A percentile compares a stretch with the other conserved stretches of the same genome.
These are phyloP conservation scores for Meganola albula DNA, from an alignment of 2,888 invertebrate genomes.

Conservation along the genomic window DNA sequence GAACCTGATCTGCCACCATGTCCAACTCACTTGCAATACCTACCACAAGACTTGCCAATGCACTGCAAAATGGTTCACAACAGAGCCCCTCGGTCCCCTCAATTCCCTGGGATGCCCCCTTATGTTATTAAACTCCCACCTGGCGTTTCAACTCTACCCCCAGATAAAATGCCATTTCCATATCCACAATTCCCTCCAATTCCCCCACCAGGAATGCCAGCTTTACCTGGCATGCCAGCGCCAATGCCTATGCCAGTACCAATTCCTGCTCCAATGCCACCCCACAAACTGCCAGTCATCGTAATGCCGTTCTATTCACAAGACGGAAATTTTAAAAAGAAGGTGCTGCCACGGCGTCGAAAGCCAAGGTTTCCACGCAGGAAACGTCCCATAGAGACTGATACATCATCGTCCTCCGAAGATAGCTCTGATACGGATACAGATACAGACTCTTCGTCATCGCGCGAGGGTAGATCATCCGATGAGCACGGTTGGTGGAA, in stretches of 20 bases:
- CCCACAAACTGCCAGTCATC: constrained; percentile 61
- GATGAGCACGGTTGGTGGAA: constrained; percentile 41
- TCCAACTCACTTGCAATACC: constrained; percentile 51
- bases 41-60: constrained; percentile 64
- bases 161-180: constrained; percentile 23
- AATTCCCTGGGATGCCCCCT: constrained; percentile 27
- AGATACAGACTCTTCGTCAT: constrained; percentile 24
- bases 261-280: constrained; percentile 24
- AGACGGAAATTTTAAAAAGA: constrained; percentile 40
- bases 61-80: constrained; percentile 69
- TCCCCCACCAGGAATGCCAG: constrained; percentile 18
- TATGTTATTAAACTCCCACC: constrained; percentile 31
- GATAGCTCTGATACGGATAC: constrained; percentile 13
- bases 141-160: constrained; percentile 23
- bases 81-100: constrained; percentile 22
- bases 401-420: constrained; percentile 8
- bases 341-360: constrained; percentile 11
- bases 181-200: constrained; percentile 1
- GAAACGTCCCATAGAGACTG: constrained; percentile 17
- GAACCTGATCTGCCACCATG: constrained; percentile 53
- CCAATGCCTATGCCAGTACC: constrained; percentile 18
- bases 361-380: constrained; percentile 16
- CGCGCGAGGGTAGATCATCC: constrained; percentile 31
- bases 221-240: constrained; percentile 17
- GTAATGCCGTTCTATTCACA: constrained; percentile 70